phyloP scores from a whole-genome alignment of 2,888 invertebrate species.

The Biston stratarius region DNA sequence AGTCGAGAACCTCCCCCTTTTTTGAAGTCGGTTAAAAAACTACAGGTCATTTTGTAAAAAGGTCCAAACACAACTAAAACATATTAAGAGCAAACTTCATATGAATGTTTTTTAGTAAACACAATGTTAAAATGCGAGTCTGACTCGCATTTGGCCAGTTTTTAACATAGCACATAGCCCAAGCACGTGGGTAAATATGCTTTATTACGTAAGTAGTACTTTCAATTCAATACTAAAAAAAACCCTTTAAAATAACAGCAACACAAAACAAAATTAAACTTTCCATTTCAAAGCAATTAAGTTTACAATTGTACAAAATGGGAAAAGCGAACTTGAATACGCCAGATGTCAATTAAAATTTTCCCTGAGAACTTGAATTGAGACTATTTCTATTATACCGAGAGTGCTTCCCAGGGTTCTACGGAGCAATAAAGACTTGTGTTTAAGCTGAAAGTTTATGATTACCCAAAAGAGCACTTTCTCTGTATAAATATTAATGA shows the following conservation, averaged over 20 bases:
- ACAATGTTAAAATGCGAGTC: too few species aligned
- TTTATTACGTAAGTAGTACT: neutral
- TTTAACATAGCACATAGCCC: too few species aligned
- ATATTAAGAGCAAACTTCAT: too few species aligned
- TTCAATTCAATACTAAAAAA: neutral
- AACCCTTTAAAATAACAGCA: neutral
- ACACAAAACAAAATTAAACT: conserved; percentile 14
- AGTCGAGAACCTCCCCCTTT: too few species aligned
- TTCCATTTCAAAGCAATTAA: conserved; percentile 32
- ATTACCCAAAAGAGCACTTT: conserved; percentile 60
- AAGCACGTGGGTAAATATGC: too few species aligned
- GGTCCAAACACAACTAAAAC: too few species aligned
- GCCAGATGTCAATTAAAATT: conserved; percentile 30
- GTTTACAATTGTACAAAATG: conserved; percentile 27
- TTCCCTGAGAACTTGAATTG: conserved; percentile 38
- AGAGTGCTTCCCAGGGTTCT: conserved; percentile 38
- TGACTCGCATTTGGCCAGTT: too few species aligned
- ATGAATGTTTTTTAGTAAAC: too few species aligned
- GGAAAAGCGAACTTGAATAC: conserved; percentile 15
- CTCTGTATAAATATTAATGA: conserved; percentile 54
- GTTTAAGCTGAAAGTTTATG: conserved; percentile 47
- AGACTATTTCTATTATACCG: conserved; percentile 35
- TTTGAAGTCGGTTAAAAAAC: too few species aligned
- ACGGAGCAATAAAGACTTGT: conserved; percentile 38
- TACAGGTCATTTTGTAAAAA: too few species aligned